Evolutionary conservation across 2,888 invertebrate species (phyloP).

Genomic region (Charanyca ferruginea): DNA sequence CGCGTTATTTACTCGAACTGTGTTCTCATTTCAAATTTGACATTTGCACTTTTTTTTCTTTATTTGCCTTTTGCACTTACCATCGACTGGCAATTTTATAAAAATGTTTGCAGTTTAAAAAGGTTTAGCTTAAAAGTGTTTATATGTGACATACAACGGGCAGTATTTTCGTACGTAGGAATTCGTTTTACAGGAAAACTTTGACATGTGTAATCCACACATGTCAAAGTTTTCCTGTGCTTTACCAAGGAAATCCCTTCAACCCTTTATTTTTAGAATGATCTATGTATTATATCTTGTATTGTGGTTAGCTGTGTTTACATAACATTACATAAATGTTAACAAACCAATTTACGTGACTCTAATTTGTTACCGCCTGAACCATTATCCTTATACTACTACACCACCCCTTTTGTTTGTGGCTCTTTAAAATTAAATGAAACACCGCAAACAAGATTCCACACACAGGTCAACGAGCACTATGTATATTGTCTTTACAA

Average conservation of each 20-base stretch:
- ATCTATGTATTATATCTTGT: background rate
- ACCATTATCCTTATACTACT: background rate
- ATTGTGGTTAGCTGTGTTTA: conserved; percentile 1
- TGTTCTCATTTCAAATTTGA: conserved; percentile 43
- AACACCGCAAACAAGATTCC: background rate
- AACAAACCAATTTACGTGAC: background rate
- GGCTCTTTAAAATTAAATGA: background rate
- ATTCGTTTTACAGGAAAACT: no score
- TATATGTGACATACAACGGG: background rate
- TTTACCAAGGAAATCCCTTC: background rate
- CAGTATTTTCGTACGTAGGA: background rate
- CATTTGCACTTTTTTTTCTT: conserved; percentile 5
- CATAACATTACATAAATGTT: background rate
- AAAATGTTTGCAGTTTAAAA: conserved; percentile 12
- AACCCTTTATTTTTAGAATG: background rate
- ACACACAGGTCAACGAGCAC: background rate
- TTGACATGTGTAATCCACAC: background rate
- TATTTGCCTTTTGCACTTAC: background rate
- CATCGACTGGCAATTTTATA: conserved; percentile 15
- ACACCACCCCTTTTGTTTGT: background rate
- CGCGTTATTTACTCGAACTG: conserved; percentile 31
- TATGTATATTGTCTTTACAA: background rate
- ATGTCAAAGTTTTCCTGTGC: background rate
- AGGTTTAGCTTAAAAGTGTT: conserved; percentile 8
- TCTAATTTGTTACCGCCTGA: conserved; percentile 7